These are phyloP conservation scores for Notothenia rossii DNA, from an alignment of 2,113 vertebrate species.

Conservation along the genomic window DNA sequence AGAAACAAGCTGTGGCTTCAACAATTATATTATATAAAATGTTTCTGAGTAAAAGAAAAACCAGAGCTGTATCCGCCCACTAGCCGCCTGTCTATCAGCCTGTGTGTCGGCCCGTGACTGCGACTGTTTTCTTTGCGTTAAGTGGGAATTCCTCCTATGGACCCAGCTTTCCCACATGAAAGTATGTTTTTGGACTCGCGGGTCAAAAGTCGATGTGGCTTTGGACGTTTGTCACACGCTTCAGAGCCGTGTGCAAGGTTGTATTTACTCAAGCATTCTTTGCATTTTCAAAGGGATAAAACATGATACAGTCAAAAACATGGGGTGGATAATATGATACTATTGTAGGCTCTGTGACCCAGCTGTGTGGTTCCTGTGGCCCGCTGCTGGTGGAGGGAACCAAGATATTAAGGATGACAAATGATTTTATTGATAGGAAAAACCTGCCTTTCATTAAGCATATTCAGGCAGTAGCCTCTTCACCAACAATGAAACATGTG, in stretches of 20 bases:
- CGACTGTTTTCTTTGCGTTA: constrained; percentile 38
- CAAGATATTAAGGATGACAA: too few species aligned
- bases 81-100: constrained; percentile 8
- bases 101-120: constrained; percentile 20
- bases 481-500: too few species aligned
- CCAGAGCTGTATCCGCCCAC: background rate
- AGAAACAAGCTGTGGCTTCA: too few species aligned
- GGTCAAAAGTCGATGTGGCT: constrained; percentile 49
- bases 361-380: background rate
- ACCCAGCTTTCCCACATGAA: constrained; percentile 24
- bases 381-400: too few species aligned
- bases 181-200: constrained; percentile 17
- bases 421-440: too few species aligned
- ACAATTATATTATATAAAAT: too few species aligned
- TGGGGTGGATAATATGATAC: background rate
- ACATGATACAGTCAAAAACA: background rate
- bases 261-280: constrained; percentile 49
- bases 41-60: too few species aligned
- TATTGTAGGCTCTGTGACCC: background rate
- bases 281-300: constrained; percentile 20
- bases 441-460: too few species aligned
- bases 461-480: too few species aligned
- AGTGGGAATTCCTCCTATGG: constrained; percentile 43
- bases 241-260: background rate
- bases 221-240: constrained; percentile 20